Conservation (phyloP, 2,888 invertebrate genomes). For the Antitype chi region DNA sequence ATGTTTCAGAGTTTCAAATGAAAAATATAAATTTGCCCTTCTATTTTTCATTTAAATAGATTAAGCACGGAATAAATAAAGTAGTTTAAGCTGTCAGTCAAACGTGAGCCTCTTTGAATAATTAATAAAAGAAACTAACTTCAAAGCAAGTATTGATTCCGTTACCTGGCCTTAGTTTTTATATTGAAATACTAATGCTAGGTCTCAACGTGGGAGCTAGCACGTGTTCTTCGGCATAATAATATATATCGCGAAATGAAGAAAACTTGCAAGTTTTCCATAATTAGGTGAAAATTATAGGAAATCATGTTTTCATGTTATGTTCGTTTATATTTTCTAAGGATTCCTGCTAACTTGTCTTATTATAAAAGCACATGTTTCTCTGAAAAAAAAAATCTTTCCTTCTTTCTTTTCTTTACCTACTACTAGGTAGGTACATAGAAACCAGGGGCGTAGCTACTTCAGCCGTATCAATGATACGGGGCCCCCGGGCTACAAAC, state of each 20-base stretch:
- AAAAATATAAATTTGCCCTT: too few relatives aligned
- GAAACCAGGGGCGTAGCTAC: too few relatives aligned
- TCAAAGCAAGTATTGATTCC: slow-evolving; percentile 22
- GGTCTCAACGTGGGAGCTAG: slow-evolving; percentile 10
- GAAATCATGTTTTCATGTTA: background rate
- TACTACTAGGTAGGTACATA: background rate
- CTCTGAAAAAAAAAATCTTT: background rate
- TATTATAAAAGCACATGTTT: background rate
- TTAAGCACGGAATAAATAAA: background rate
- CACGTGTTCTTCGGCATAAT: slow-evolving; percentile 20
- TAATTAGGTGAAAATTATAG: slow-evolving; percentile 19
- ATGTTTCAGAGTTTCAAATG: slow-evolving; percentile 19
- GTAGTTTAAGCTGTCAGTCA: slow-evolving; percentile 18
- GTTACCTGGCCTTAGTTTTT: slow-evolving; percentile 7
- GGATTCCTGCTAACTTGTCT: background rate
- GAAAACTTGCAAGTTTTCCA: background rate
- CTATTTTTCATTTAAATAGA: slow-evolving; percentile 3
- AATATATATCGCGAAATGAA: background rate
- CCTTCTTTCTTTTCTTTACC: background rate
- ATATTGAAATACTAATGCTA: slow-evolving; percentile 5
- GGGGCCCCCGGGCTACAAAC: too few relatives aligned
- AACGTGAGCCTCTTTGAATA: slow-evolving; percentile 25
- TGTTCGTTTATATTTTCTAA: background rate
- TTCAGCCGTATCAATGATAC: too few relatives aligned
- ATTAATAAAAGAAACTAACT: slow-evolving; percentile 6